phyloP scores from a whole-genome alignment of 1,140 invertebrate species.

The Drosophila equinoxialis region DNA sequence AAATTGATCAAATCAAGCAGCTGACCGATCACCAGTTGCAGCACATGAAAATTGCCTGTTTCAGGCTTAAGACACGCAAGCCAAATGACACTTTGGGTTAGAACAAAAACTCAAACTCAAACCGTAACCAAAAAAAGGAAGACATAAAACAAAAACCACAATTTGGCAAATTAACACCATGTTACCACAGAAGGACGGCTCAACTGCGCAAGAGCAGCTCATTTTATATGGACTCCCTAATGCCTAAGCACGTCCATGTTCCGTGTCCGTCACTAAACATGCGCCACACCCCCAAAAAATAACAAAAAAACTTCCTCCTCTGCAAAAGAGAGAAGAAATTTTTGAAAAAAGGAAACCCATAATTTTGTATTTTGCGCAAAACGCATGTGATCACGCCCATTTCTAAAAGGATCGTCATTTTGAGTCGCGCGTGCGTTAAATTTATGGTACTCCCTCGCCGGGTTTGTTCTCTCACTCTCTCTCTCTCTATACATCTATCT shows the following conservation, averaged over 20 bases:
- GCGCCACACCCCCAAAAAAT: slow-evolving; percentile 57
- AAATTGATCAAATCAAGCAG: slow-evolving; percentile 30
- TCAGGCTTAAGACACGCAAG: slow-evolving; percentile 56
- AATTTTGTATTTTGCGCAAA: slow-evolving; percentile 76
- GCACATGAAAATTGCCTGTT: slow-evolving; percentile 67
- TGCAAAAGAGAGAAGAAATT: slow-evolving; percentile 15
- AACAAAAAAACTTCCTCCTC: neutral
- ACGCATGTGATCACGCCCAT: slow-evolving; percentile 64
- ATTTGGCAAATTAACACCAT: slow-evolving; percentile 76
- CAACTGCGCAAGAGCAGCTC: slow-evolving; percentile 43
- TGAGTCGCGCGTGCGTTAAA: slow-evolving; percentile 65
- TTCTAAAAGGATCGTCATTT: slow-evolving; percentile 29
- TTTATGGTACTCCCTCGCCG: slow-evolving; percentile 60
- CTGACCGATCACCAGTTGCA: slow-evolving; percentile 55
- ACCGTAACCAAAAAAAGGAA: neutral
- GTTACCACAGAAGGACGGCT: slow-evolving; percentile 30
- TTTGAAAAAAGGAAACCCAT: slow-evolving; percentile 63
- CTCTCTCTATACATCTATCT: neutral
- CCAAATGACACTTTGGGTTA: slow-evolving; percentile 53
- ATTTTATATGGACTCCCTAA: slow-evolving; percentile 64
- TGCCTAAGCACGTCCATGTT: slow-evolving; percentile 77
- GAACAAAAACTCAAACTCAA: slow-evolving; percentile 3
- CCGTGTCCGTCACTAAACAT: slow-evolving; percentile 74
- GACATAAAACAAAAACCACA: slow-evolving; percentile 47
- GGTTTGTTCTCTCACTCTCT: neutral